phyloP scores from a whole-genome alignment of 2,797 vertebrate genomes.

The Serranus cabrilla region DNA sequence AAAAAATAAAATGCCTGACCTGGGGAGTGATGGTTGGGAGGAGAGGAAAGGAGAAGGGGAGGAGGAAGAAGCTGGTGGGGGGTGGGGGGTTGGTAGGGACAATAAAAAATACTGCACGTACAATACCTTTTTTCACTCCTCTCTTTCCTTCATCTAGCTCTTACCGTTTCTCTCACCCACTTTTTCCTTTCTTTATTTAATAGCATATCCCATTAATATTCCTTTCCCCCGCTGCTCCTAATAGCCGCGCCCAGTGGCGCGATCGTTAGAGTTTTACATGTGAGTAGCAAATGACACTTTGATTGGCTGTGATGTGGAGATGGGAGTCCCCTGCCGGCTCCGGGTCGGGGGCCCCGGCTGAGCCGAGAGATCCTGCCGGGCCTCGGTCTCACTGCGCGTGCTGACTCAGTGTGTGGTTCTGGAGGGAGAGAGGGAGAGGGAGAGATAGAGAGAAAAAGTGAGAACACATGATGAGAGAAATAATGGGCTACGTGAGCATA shows the following conservation, averaged over 20 bases:
- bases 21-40: constrained; percentile 43
- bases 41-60: constrained; percentile 11
- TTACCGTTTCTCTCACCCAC: constrained; percentile 71
- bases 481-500: constrained; percentile 94
- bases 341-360: constrained; percentile 95
- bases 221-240: constrained; percentile 98
- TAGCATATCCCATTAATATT: constrained; percentile 99
- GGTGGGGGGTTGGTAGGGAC: constrained; percentile 88
- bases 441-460: constrained; percentile 87
- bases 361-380: constrained; percentile 96
- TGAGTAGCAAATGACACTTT: constrained; percentile 99
- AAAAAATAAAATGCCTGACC: constrained; percentile 91
- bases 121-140: constrained; percentile 92
- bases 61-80: constrained; percentile 44
- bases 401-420: constrained; percentile 99
- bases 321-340: constrained; percentile 96
- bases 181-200: constrained; percentile 87
- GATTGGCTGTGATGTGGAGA: constrained; percentile 99
- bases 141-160: constrained; percentile 75
- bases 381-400: constrained; percentile 98
- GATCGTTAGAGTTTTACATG: constrained; percentile 99
- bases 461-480: constrained; percentile 98
- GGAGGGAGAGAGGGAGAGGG: constrained; percentile 89
- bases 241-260: constrained; percentile 99
- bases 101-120: constrained; percentile 99